A percentile compares a stretch with the other conserved stretches of the same genome.
phyloP scores from a whole-genome alignment of 2,113 vertebrate species.

The Arvicanthis niloticus region DNA sequence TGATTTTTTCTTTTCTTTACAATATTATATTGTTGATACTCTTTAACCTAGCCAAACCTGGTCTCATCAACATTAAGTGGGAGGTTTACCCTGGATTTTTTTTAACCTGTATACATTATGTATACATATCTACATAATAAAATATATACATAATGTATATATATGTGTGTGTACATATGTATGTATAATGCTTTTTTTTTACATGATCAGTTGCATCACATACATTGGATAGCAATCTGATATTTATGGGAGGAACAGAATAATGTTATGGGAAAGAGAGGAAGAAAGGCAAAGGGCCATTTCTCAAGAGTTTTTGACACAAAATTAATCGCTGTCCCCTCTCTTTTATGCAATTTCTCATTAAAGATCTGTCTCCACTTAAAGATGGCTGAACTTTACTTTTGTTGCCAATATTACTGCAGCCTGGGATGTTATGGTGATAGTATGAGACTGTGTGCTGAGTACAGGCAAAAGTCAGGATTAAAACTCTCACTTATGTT shows the following conservation, averaged over 20 bases:
- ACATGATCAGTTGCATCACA: neutral
- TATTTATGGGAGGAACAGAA: neutral
- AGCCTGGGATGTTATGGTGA: neutral
- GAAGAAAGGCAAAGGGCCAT: neutral
- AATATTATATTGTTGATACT: neutral
- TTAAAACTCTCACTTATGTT: neutral
- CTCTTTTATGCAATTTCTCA: conserved; percentile 11
- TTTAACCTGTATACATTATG: too few relatives aligned
- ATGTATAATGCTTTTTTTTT: neutral
- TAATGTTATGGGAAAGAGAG: neutral
- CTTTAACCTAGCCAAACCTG: neutral
- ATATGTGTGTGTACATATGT: neutral
- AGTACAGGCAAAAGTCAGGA: neutral
- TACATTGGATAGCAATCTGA: neutral
- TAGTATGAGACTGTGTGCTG: neutral
- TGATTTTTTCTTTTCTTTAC: neutral
- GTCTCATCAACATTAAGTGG: neutral
- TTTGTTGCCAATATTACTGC: conserved; percentile 35
- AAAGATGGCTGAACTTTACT: neutral
- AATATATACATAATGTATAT: too few relatives aligned
- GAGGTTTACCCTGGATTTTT: neutral
- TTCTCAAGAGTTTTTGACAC: conserved; percentile 16
- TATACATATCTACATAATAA: too few relatives aligned
- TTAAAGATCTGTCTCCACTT: neutral
- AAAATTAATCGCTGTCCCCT: neutral